These are phyloP conservation scores for Choreutis nemorana DNA, from an alignment of 2,888 invertebrate species.

Conservation along the genomic window DNA sequence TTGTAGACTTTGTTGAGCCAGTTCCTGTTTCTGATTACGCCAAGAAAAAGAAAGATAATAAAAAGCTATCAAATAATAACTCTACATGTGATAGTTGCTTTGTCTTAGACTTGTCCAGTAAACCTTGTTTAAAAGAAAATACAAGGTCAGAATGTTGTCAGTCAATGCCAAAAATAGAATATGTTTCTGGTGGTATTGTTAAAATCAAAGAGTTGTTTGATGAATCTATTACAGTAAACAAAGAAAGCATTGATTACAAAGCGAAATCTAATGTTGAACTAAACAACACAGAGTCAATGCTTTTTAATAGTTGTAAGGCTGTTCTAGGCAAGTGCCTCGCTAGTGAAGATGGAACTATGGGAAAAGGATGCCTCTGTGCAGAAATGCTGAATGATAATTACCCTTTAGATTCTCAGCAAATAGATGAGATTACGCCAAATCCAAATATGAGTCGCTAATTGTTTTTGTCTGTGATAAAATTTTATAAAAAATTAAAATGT, in stretches of 20 bases:
- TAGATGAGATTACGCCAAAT: conserved; percentile 46
- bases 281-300: conserved; percentile 17
- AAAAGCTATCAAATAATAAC: conserved; percentile 7
- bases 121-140: conserved; percentile 2
- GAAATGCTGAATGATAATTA: conserved; percentile 44
- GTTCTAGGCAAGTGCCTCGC: conserved; percentile 50
- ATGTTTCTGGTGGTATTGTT: conserved; percentile 33
- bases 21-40: too few species aligned
- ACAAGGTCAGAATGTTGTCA: too few species aligned
- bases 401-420: conserved; percentile 38
- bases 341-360: conserved; percentile 38
- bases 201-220: conserved; percentile 40
- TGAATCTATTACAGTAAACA: conserved; percentile 17
- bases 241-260: conserved; percentile 6
- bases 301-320: conserved; percentile 44
- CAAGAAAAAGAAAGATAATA: conserved; percentile 6
- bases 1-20: conserved; percentile 7
- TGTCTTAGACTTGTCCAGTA: conserved; percentile 3
- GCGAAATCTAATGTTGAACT: conserved; percentile 4
- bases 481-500: too few species aligned
- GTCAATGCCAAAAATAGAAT: conserved; percentile 30
- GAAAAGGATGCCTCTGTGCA: conserved; percentile 48
- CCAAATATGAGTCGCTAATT: too few species aligned
- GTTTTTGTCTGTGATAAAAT: too few species aligned
- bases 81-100: conserved; percentile 21